Evolutionary conservation across 2,113 vertebrate species (phyloP).

Genomic region (Dascyllus trimaculatus): DNA sequence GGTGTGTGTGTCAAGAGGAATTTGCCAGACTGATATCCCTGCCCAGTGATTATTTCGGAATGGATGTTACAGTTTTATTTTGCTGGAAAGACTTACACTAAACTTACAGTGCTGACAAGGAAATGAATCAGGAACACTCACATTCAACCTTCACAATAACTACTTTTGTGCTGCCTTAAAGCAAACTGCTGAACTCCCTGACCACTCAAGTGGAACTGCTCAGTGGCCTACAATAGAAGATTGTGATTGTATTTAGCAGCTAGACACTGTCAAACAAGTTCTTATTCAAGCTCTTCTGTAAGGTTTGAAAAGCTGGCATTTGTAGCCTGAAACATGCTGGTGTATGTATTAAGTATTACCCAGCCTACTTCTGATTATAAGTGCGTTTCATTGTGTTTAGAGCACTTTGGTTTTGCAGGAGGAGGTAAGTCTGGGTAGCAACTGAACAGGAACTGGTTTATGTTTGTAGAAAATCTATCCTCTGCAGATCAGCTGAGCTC

Average conservation of each 20-base stretch:
- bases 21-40: background rate
- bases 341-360: conserved; percentile 3
- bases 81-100: background rate
- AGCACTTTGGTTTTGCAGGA: background rate
- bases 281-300: conserved; percentile 22
- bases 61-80: conserved; percentile 20
- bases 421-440: background rate
- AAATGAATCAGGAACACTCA: conserved; percentile 22
- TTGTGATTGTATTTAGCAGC: conserved; percentile 35
- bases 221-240: conserved; percentile 8
- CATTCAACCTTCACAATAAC: conserved; percentile 20
- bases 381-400: background rate
- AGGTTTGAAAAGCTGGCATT: conserved; percentile 11
- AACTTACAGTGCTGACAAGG: conserved; percentile 17
- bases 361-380: background rate
- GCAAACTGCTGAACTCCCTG: conserved; percentile 50
- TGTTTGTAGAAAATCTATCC: background rate
- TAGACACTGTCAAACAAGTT: conserved; percentile 9
- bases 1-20: background rate
- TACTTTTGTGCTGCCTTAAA: conserved; percentile 39
- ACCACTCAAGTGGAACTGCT: conserved; percentile 54
- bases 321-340: background rate
- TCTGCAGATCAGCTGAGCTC: background rate
- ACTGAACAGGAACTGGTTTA: background rate
- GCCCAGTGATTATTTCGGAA: background rate